phyloP scores from a whole-genome alignment of 2,888 invertebrate genomes.

The Nemurella pictetii region DNA sequence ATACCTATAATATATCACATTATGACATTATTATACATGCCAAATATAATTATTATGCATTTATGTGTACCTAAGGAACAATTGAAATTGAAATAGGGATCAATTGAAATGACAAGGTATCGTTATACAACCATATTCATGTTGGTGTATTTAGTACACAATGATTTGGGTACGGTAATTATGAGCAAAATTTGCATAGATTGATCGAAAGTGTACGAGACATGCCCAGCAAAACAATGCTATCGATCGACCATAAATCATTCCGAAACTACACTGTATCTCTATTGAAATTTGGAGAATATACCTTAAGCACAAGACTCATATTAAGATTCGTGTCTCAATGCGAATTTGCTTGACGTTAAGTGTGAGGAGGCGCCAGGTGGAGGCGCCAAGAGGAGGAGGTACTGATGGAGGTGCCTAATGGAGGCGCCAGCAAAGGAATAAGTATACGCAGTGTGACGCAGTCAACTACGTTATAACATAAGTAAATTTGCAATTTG shows the following conservation, averaged over 20 bases:
- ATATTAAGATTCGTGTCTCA: no score
- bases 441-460: not conserved
- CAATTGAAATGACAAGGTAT: not conserved
- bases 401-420: not conserved
- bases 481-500: not conserved
- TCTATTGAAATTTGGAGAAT: not conserved
- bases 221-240: not conserved
- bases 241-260: not conserved
- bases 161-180: not conserved
- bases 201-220: not conserved
- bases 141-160: not conserved
- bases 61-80: no score
- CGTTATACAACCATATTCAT: not conserved
- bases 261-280: not conserved
- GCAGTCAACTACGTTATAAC: no score
- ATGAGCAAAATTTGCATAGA: not conserved
- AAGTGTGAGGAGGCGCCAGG: not conserved
- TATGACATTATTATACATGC: no score
- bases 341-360: not conserved
- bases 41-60: no score
- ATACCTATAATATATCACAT: no score
- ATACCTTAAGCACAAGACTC: not conserved
- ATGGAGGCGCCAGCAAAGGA: not conserved
- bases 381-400: not conserved
- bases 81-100: not conserved